Evolutionary conservation across 2,797 vertebrate genomes (phyloP).

Genomic region (Trachurus trachurus): DNA sequence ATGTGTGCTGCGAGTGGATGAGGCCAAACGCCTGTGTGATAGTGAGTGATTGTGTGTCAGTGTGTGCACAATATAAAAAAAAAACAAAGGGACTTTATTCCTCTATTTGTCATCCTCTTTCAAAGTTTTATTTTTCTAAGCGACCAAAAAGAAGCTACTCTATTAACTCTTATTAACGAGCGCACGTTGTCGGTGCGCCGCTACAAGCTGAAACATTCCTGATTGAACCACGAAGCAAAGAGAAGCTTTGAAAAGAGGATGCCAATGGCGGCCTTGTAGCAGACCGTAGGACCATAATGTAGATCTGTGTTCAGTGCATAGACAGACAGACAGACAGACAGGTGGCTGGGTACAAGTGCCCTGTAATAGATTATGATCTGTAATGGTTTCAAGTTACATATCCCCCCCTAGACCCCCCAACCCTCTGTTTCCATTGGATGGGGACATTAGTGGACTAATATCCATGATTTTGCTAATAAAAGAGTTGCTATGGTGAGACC

Average conservation of each 20-base stretch:
- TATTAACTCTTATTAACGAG: constrained; percentile 41
- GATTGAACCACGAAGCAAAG: constrained; percentile 54
- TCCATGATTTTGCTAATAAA: constrained; percentile 90
- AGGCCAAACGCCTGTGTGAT: constrained; percentile 53
- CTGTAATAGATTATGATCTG: constrained; percentile 71
- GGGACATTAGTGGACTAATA: constrained; percentile 84
- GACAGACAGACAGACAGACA: constrained; percentile 49
- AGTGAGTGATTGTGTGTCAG: background rate
- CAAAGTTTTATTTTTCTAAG: constrained; percentile 83
- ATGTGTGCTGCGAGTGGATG: constrained; percentile 43
- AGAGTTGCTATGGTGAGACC: constrained; percentile 80
- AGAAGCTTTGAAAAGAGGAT: constrained; percentile 79
- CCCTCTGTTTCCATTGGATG: constrained; percentile 81
- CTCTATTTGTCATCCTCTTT: constrained; percentile 81
- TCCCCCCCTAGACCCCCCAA: constrained; percentile 51
- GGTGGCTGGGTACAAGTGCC: constrained; percentile 44
- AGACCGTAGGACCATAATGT: constrained; percentile 62
- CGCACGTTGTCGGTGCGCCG: constrained; percentile 53
- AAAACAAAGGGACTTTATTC: constrained; percentile 84
- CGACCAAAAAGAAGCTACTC: constrained; percentile 76
- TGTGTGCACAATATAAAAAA: constrained; percentile 69
- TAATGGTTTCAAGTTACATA: constrained; percentile 80
- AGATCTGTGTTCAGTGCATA: constrained; percentile 66
- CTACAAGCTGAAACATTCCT: constrained; percentile 72
- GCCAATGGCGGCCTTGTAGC: constrained; percentile 77